Percentiles rank a stretch among this genome's conserved stretches.
These are phyloP conservation scores for Eriosoma lanigerum DNA, from an alignment of 1,140 invertebrate genomes.

Conservation along the genomic window DNA sequence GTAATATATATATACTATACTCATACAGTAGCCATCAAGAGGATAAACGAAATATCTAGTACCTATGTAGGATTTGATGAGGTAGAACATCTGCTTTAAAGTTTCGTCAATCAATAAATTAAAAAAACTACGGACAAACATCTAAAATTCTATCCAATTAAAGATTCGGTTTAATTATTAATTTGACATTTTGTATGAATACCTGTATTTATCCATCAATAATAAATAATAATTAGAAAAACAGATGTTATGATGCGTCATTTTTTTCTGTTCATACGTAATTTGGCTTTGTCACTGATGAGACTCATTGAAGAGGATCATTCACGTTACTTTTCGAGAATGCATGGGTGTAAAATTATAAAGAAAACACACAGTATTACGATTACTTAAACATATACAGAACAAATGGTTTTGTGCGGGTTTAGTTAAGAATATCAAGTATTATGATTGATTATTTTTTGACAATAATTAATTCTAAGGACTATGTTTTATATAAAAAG, in stretches of 20 bases:
- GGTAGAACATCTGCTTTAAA: conserved; percentile 29
- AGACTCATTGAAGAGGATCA: not conserved
- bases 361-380: not conserved
- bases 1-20: conserved; percentile 12
- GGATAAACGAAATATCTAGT: conserved; percentile 40
- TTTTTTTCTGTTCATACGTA: not conserved
- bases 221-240: not conserved
- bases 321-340: not conserved
- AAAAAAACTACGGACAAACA: not conserved
- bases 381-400: not conserved
- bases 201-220: conserved; percentile 11
- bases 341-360: not conserved
- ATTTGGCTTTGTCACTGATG: not conserved
- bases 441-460: conserved; percentile 9
- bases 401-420: not conserved
- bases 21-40: conserved; percentile 13
- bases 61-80: conserved; percentile 7
- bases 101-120: not conserved
- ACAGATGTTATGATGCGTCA: not conserved
- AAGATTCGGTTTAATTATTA: not conserved
- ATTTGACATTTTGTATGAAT: not conserved
- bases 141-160: not conserved
- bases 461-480: not conserved
- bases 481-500: not conserved
- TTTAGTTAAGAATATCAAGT: not conserved